A percentile compares a stretch with the other conserved stretches of the same genome.
Conservation (phyloP, 1,140 invertebrate species). For the Scaptomyza pallida region DNA sequence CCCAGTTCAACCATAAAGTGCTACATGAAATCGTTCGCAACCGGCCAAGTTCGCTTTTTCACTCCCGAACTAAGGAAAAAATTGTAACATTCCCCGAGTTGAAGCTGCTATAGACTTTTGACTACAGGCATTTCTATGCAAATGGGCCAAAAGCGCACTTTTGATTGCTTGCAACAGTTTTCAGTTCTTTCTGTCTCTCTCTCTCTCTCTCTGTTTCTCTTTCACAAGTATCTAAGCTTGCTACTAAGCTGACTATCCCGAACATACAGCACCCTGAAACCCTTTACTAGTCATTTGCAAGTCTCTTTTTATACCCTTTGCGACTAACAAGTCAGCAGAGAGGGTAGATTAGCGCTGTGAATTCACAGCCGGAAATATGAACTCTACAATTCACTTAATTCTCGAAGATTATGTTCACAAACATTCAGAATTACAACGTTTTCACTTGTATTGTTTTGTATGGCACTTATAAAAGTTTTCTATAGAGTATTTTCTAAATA, state of each 20-base stretch:
- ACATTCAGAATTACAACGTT: no score
- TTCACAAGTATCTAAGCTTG: slow-evolving; percentile 7
- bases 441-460: no score
- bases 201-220: neutral
- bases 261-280: neutral
- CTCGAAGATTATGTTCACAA: no score
- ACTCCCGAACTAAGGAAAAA: slow-evolving; percentile 24
- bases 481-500: neutral
- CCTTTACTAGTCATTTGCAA: slow-evolving; percentile 30
- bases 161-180: slow-evolving; percentile 15
- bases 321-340: neutral
- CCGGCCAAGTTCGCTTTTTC: neutral
- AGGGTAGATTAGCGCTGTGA: neutral
- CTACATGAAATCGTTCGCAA: slow-evolving; percentile 46
- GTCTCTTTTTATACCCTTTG: slow-evolving; percentile 32
- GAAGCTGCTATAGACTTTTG: slow-evolving; percentile 26
- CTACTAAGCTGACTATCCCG: slow-evolving; percentile 10
- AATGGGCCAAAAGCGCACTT: slow-evolving; percentile 50
- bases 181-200: neutral
- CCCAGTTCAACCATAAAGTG: slow-evolving; percentile 66
- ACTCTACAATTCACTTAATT: no score
- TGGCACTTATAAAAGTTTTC: no score
- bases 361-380: neutral
- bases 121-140: slow-evolving; percentile 51
- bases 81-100: slow-evolving; percentile 64